phyloP scores from a whole-genome alignment of 2,113 vertebrate species.

The Lonchura striata region DNA sequence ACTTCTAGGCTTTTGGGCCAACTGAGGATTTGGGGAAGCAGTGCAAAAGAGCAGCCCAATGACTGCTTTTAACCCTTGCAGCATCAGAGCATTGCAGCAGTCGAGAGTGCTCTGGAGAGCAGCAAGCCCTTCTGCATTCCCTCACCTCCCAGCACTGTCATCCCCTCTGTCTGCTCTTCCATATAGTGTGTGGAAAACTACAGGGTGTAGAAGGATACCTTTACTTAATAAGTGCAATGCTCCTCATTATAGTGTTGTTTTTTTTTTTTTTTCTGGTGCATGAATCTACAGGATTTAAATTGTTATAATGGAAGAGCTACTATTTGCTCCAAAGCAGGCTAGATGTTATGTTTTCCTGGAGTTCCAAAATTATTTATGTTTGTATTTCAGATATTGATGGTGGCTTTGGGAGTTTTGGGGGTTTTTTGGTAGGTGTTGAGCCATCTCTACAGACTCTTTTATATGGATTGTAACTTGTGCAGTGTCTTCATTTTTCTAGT shows the following conservation, averaged over 20 bases:
- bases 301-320: not conserved
- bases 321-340: not conserved
- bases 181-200: not conserved
- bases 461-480: not conserved
- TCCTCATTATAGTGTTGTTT: not conserved
- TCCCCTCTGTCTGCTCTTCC: not conserved
- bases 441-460: not conserved
- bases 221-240: not conserved
- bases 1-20: not conserved
- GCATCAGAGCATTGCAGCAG: not conserved
- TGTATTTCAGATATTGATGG: not conserved
- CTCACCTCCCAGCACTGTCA: not conserved
- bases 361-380: not conserved
- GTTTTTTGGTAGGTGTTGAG: not conserved
- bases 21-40: not conserved
- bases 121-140: not conserved
- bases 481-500: not conserved
- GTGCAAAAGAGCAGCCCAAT: not conserved
- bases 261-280: not conserved
- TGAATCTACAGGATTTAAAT: not conserved
- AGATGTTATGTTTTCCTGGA: not conserved
- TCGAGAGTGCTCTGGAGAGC: not conserved
- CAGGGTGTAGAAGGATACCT: not conserved
- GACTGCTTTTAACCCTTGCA: not conserved
- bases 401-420: not conserved